Evolutionary conservation across 2,888 invertebrate genomes (phyloP).

Genomic region (Bedellia somnulentella): DNA sequence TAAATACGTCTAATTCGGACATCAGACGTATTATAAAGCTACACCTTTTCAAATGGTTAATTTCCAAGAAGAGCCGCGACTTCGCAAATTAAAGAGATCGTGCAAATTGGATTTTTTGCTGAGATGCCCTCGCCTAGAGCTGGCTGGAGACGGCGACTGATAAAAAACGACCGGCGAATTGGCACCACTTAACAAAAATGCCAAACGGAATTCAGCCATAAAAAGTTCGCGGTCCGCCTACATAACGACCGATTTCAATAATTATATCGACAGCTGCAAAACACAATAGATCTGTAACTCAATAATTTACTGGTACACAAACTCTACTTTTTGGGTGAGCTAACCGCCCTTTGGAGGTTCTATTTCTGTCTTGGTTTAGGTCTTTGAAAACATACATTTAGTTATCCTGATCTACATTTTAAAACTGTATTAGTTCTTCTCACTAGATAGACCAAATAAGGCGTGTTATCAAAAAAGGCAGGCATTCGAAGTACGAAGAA

Average conservation of each 20-base stretch:
- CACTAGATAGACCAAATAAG: too few relatives aligned
- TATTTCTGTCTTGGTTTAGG: too few relatives aligned
- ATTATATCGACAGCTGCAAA: conserved; percentile 28
- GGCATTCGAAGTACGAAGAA: too few relatives aligned
- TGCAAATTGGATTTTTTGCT: conserved; percentile 13
- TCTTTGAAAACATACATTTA: too few relatives aligned
- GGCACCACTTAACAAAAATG: conserved; percentile 27
- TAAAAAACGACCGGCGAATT: conserved; percentile 18
- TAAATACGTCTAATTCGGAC: too few relatives aligned
- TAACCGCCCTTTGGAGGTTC: too few relatives aligned
- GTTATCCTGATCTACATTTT: too few relatives aligned
- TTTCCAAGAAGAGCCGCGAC: conserved; percentile 13
- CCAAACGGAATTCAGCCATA: conserved; percentile 19
- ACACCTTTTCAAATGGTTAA: conserved; percentile 4
- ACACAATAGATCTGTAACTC: conserved; percentile 22
- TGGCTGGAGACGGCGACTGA: conserved; percentile 12
- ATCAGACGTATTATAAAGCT: too few relatives aligned
- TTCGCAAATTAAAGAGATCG: conserved; percentile 15
- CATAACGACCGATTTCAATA: conserved; percentile 28
- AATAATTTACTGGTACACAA: too few relatives aligned
- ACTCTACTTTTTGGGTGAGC: too few relatives aligned
- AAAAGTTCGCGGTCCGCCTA: conserved; percentile 25
- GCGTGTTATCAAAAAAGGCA: too few relatives aligned
- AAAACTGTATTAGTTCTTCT: too few relatives aligned
- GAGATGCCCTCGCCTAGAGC: conserved; percentile 12